Conservation (phyloP, 2,797 vertebrate species). For the Propithecus deckenii region DNA sequence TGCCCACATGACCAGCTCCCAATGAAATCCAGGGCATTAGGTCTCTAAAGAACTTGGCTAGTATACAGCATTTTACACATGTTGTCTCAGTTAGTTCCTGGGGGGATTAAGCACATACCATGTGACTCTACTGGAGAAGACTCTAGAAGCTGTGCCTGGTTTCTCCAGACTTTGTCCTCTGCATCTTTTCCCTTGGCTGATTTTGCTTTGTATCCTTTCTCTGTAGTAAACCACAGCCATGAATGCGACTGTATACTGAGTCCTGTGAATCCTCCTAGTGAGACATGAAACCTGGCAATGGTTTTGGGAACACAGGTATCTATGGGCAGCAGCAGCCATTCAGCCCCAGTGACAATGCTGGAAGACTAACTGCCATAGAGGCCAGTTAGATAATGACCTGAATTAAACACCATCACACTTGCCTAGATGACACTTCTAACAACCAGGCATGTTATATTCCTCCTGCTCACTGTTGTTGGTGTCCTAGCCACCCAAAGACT, state of each 20-base stretch:
- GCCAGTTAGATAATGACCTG: neutral
- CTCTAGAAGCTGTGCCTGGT: neutral
- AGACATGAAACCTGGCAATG: neutral
- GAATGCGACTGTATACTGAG: neutral
- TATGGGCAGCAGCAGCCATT: neutral
- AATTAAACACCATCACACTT: neutral
- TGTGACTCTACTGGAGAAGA: neutral
- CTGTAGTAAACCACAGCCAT: neutral
- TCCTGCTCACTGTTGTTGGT: neutral
- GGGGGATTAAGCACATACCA: neutral
- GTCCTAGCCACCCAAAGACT: neutral
- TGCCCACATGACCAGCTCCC: neutral
- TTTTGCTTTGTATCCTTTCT: neutral
- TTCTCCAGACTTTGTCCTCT: neutral
- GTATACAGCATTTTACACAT: neutral
- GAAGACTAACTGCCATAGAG: neutral
- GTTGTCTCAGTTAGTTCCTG: neutral
- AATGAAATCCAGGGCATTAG: neutral
- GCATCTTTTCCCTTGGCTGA: neutral
- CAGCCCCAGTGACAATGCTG: neutral
- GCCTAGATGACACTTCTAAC: neutral
- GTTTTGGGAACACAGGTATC: neutral
- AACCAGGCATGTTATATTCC: neutral
- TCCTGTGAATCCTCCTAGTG: neutral
- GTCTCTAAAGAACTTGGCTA: neutral